phyloP scores from a whole-genome alignment of 2,113 vertebrate genomes.

The Hemichromis elongatus region DNA sequence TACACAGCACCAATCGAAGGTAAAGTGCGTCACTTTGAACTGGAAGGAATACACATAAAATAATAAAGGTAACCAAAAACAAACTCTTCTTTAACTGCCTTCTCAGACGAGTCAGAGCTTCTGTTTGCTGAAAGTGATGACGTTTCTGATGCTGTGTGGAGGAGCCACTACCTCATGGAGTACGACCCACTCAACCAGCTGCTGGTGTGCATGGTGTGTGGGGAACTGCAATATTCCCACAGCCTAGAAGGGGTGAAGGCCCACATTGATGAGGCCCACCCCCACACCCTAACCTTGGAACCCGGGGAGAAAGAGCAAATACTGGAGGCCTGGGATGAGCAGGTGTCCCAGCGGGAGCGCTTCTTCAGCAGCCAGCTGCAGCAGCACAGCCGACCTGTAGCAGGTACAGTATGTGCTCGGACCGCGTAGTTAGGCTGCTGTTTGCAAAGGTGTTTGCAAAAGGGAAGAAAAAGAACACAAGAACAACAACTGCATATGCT shows the following conservation, averaged over 20 bases:
- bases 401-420: constrained; percentile 31
- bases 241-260: constrained; percentile 67
- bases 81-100: not conserved
- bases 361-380: constrained; percentile 72
- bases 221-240: constrained; percentile 75
- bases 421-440: fast-evolving
- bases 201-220: constrained; percentile 86
- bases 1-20: constrained; percentile 37
- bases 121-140: constrained; percentile 36
- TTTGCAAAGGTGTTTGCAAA: not conserved
- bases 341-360: constrained; percentile 73
- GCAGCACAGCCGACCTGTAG: constrained; percentile 45
- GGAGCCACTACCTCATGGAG: constrained; percentile 80
- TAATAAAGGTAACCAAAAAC: fast-evolving
- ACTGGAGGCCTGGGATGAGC: constrained; percentile 82
- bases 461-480: not conserved
- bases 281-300: constrained; percentile 75
- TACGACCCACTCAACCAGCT: constrained; percentile 77
- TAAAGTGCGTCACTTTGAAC: not conserved
- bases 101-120: constrained; percentile 40
- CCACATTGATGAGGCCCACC: constrained; percentile 83
- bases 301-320: constrained; percentile 71
- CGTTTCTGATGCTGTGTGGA: constrained; percentile 60
- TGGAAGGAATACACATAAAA: not conserved
- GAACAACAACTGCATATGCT: not conserved